Evolutionary conservation across 1,140 invertebrate species (phyloP).

Genomic region (Cherax quadricarinatus): DNA sequence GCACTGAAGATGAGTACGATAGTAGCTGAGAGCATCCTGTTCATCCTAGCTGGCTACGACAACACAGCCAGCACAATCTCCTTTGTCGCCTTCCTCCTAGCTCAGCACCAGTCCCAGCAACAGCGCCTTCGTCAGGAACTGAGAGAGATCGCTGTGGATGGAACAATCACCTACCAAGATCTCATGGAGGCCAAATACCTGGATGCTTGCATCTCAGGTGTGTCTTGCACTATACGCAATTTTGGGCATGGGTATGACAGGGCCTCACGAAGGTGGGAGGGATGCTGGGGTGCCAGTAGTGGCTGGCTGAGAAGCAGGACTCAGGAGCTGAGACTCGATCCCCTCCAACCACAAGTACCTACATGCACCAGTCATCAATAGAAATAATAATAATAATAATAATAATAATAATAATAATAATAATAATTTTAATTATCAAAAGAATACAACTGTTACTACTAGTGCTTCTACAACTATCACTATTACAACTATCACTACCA

Average conservation of each 20-base stretch:
- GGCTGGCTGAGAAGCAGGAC: too few relatives aligned
- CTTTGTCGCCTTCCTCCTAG: constrained; percentile 76
- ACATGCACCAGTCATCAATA: too few relatives aligned
- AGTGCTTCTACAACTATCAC: too few relatives aligned
- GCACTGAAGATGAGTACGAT: constrained; percentile 74
- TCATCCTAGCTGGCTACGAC: constrained; percentile 77
- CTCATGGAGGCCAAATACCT: constrained; percentile 64
- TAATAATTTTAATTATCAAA: too few relatives aligned
- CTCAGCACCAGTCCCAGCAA: constrained; percentile 74
- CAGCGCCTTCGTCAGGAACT: constrained; percentile 69
- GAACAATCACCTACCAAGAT: constrained; percentile 48
- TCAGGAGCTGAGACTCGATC: too few relatives aligned
- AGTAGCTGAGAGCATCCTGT: constrained; percentile 73
- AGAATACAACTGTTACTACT: too few relatives aligned
- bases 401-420: too few relatives aligned
- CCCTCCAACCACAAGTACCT: too few relatives aligned
- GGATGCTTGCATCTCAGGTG: constrained; percentile 55
- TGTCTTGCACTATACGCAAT: background rate
- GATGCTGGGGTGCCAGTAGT: too few relatives aligned
- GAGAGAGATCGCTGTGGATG: constrained; percentile 15
- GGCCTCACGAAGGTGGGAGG: background rate
- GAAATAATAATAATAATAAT: too few relatives aligned
- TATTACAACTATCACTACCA: too few relatives aligned
- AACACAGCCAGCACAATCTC: constrained; percentile 77
- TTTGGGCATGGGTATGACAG: background rate